phyloP scores from a whole-genome alignment of 2,888 invertebrate genomes.

The Scaptomyza cyrtandrae region DNA sequence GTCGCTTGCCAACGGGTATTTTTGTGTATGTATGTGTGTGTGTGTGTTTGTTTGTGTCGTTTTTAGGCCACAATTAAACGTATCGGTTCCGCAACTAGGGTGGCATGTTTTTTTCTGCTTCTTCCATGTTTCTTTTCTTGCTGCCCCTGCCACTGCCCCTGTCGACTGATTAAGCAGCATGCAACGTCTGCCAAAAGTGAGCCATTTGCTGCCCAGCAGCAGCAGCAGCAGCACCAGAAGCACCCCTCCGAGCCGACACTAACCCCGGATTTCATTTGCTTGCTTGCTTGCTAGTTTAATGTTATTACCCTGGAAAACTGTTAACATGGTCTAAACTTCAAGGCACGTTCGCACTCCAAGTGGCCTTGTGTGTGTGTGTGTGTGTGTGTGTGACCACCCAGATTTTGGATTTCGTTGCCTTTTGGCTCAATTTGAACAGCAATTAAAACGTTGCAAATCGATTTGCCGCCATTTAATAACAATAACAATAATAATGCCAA shows the following conservation, averaged over 20 bases:
- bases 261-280: constrained; percentile 17
- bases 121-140: background rate
- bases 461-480: constrained; percentile 64
- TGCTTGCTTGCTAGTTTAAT: constrained; percentile 24
- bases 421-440: constrained; percentile 65
- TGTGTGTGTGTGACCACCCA: constrained; percentile 66
- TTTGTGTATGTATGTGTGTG: constrained; percentile 23
- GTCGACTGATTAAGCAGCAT: constrained; percentile 59
- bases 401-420: constrained; percentile 40
- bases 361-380: constrained; percentile 51
- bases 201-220: constrained; percentile 67
- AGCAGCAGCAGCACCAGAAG: constrained; percentile 25
- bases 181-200: constrained; percentile 79
- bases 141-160: constrained; percentile 22
- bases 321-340: constrained; percentile 18
- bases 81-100: constrained; percentile 83
- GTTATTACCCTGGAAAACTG: constrained; percentile 25
- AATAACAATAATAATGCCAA: constrained; percentile 42
- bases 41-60: constrained; percentile 49
- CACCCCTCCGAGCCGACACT: constrained; percentile 43
- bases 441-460: constrained; percentile 79
- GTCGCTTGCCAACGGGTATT: constrained; percentile 52
- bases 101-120: constrained; percentile 62
- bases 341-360: constrained; percentile 67
- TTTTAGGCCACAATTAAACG: constrained; percentile 82